Evolutionary conservation across 1,140 invertebrate genomes (phyloP).

Genomic region (Saccostrea cuccullata): DNA sequence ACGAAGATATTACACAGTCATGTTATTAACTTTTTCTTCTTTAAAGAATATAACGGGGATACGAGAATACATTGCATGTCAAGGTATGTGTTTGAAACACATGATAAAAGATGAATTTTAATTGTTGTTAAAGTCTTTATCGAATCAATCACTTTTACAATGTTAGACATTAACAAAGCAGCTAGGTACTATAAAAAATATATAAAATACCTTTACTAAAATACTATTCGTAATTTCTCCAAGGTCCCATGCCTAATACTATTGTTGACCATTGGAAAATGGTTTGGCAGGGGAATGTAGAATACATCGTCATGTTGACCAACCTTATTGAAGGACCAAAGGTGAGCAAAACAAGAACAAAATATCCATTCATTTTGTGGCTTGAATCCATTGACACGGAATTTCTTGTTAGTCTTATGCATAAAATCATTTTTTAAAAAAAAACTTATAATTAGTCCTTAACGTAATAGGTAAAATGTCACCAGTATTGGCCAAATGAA

Average conservation of each 20-base stretch:
- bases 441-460: not conserved
- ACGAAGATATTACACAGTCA: too few relatives aligned
- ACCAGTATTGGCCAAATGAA: too few relatives aligned
- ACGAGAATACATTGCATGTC: not conserved
- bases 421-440: not conserved
- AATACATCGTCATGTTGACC: constrained; percentile 75
- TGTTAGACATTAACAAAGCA: too few relatives aligned
- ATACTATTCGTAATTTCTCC: not conserved
- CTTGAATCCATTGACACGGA: not conserved
- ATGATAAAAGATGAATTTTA: not conserved
- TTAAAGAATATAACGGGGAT: not conserved
- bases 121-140: too few relatives aligned
- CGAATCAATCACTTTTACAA: too few relatives aligned
- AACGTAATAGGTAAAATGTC: not conserved
- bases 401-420: not conserved
- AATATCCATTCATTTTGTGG: not conserved
- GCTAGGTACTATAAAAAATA: not conserved
- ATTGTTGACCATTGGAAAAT: constrained; percentile 74
- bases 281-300: constrained; percentile 75
- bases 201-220: not conserved
- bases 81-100: not conserved
- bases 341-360: not conserved
- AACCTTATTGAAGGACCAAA: constrained; percentile 66
- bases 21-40: not conserved
- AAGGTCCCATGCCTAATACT: not conserved